These are phyloP conservation scores for Phrynosoma platyrhinos DNA, from an alignment of 2,113 vertebrate species.

Conservation along the genomic window DNA sequence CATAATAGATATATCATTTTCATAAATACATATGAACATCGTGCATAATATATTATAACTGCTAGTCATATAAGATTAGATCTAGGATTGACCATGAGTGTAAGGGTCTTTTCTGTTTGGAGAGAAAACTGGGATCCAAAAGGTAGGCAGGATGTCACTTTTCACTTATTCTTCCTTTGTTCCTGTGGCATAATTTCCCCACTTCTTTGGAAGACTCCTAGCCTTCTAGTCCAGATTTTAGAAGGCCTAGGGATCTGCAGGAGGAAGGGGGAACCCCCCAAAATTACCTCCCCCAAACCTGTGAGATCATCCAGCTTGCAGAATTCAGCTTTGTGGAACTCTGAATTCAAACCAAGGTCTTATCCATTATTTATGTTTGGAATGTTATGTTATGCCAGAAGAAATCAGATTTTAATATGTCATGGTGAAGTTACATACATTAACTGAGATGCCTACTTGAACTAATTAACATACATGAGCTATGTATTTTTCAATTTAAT, in stretches of 20 bases:
- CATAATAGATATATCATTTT: neutral
- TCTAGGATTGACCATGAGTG: neutral
- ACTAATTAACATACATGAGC: neutral
- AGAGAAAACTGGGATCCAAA: neutral
- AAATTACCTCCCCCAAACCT: neutral
- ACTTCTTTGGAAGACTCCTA: neutral
- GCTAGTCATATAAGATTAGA: neutral
- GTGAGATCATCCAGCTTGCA: neutral
- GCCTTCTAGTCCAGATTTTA: neutral
- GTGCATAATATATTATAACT: neutral
- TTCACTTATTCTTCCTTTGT: neutral
- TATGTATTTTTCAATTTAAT: neutral
- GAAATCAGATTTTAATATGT: neutral
- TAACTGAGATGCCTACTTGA: neutral
- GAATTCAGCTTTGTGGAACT: neutral
- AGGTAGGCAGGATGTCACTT: neutral
- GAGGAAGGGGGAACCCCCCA: neutral
- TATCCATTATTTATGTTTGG: neutral
- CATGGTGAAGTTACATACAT: neutral
- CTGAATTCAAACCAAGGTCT: neutral
- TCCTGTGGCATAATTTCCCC: neutral
- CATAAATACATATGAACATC: neutral
- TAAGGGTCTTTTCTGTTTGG: neutral
- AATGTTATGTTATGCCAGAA: neutral
- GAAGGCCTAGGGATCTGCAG: neutral